A percentile compares a stretch with the other conserved stretches of the same genome.
These are phyloP conservation scores for honey bee (Apis mellifera) DNA, from an alignment of 1,140 invertebrate species.

Conservation along the genomic window DNA sequence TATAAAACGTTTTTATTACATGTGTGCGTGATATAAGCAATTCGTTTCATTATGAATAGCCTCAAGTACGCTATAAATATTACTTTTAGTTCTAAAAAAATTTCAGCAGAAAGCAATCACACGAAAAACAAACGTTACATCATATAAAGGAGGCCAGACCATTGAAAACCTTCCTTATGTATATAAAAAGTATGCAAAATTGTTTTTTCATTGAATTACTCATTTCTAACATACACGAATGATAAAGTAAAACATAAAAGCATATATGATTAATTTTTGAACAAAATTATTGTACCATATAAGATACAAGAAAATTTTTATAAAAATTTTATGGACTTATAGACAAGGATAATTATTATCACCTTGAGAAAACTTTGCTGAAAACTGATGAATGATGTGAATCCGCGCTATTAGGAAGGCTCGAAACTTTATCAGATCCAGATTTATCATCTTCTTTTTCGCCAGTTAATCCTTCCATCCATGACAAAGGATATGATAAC, in stretches of 20 bases:
- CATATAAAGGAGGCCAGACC: conserved; percentile 25
- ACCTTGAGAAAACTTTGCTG: conserved; percentile 95
- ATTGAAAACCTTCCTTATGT: conserved; percentile 17
- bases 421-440: conserved; percentile 77
- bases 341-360: conserved; percentile 61
- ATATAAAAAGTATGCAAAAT: conserved; percentile 32
- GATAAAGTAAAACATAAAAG: conserved; percentile 54
- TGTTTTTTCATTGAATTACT: conserved; percentile 40
- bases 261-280: conserved; percentile 28
- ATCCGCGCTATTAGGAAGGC: conserved; percentile 85
- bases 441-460: conserved; percentile 83
- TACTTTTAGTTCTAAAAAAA: conserved; percentile 33
- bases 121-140: conserved; percentile 47
- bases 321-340: conserved; percentile 13
- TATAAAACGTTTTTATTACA: neutral
- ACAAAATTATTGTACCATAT: conserved; percentile 31
- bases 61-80: conserved; percentile 41
- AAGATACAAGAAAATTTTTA: conserved; percentile 14
- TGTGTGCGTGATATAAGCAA: neutral
- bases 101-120: conserved; percentile 53
- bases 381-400: conserved; percentile 89
- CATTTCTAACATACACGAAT: conserved; percentile 52
- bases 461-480: conserved; percentile 93
- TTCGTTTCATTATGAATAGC: conserved; percentile 38
- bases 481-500: conserved; percentile 94